Conservation (phyloP, 2,797 vertebrate species). For the Phoxinus dragarum region DNA sequence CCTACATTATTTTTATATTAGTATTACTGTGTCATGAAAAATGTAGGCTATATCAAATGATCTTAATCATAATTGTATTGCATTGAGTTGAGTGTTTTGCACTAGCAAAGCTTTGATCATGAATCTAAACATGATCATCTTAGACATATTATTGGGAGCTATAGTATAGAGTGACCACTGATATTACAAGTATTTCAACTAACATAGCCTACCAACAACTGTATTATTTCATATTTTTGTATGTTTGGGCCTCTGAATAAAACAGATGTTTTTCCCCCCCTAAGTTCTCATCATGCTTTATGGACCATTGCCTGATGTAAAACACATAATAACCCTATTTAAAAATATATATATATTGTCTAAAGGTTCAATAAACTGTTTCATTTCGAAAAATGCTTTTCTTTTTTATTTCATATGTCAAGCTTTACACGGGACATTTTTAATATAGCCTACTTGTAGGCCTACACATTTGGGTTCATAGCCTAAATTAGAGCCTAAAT, state of each 20-base stretch:
- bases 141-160: neutral
- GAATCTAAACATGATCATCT: neutral
- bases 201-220: too few species aligned
- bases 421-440: neutral
- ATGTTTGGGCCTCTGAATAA: neutral
- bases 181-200: neutral
- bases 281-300: too few species aligned
- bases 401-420: neutral
- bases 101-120: neutral
- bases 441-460: neutral
- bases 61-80: neutral
- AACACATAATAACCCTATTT: neutral
- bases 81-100: neutral
- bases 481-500: neutral
- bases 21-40: neutral
- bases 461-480: neutral
- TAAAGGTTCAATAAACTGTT: neutral
- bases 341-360: too few species aligned
- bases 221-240: too few species aligned
- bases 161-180: too few species aligned
- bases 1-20: neutral
- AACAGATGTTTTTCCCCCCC: too few species aligned
- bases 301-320: neutral
- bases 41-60: neutral
- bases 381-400: neutral